These are phyloP conservation scores for Fissipunctia ypsillon DNA, from an alignment of 2,888 invertebrate genomes.

Conservation along the genomic window DNA sequence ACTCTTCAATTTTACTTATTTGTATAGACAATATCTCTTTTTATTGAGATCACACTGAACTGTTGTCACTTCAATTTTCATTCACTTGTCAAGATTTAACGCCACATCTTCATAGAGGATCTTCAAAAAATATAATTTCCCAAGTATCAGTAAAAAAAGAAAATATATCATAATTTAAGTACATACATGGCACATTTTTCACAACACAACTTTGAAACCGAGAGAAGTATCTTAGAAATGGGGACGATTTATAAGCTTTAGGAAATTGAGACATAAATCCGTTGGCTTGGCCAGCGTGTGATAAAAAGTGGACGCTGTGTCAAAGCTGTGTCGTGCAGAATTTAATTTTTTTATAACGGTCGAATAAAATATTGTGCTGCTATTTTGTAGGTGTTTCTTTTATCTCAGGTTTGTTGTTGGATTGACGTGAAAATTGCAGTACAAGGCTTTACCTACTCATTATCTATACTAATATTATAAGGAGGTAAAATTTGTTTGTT, in stretches of 20 bases:
- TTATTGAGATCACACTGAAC: background rate
- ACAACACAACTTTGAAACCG: constrained; percentile 46
- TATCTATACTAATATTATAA: too few relatives aligned
- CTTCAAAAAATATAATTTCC: constrained; percentile 8
- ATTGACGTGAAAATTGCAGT: background rate
- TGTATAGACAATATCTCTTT: too few relatives aligned
- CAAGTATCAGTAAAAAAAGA: background rate
- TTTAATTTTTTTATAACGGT: constrained; percentile 38
- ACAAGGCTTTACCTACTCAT: too few relatives aligned
- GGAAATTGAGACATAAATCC: constrained; percentile 74
- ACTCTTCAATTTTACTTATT: too few relatives aligned
- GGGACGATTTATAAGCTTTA: constrained; percentile 69
- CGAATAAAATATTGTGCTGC: constrained; percentile 26
- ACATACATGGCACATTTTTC: constrained; percentile 39
- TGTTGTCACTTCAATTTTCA: background rate
- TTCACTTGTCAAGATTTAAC: background rate
- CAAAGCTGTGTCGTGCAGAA: constrained; percentile 52
- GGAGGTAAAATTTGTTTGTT: too few relatives aligned
- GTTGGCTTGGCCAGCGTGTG: constrained; percentile 58
- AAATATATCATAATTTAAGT: constrained; percentile 22
- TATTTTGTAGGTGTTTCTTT: constrained; percentile 26
- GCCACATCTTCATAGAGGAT: background rate
- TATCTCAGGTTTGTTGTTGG: background rate
- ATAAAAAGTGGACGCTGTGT: constrained; percentile 64
- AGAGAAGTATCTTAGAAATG: constrained; percentile 62